These are phyloP conservation scores for Cyclophora punctaria DNA, from an alignment of 2,888 invertebrate genomes.

Conservation along the genomic window DNA sequence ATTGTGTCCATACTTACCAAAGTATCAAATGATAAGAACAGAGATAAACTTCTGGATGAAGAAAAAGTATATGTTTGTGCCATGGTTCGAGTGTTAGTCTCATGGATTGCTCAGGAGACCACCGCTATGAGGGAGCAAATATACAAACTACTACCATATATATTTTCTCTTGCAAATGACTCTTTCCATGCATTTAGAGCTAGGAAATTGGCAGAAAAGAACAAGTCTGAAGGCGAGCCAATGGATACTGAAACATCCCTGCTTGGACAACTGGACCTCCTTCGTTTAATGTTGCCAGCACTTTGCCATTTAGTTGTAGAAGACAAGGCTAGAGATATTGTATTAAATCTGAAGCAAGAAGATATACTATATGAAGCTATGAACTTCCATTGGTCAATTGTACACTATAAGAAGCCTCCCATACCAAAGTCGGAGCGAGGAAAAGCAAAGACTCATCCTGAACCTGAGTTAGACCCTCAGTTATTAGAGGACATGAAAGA, in stretches of 20 bases:
- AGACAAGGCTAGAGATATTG: constrained; percentile 87
- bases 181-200: constrained; percentile 84
- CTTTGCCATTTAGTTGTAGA: constrained; percentile 94
- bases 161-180: constrained; percentile 86
- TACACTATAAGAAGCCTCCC: constrained; percentile 87
- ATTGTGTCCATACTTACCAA: constrained; percentile 83
- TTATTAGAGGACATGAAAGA: constrained; percentile 88
- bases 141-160: constrained; percentile 86
- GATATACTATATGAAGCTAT: constrained; percentile 86
- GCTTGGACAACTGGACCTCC: constrained; percentile 79
- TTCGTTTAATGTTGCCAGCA: constrained; percentile 90
- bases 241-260: constrained; percentile 62
- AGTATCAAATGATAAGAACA: constrained; percentile 83
- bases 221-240: constrained; percentile 73
- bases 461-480: constrained; percentile 82
- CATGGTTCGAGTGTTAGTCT: constrained; percentile 86
- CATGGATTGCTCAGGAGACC: constrained; percentile 95
- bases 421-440: constrained; percentile 87
- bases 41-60: constrained; percentile 78
- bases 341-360: constrained; percentile 85
- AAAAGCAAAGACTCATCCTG: constrained; percentile 83
- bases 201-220: constrained; percentile 80
- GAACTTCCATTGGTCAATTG: constrained; percentile 90
- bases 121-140: constrained; percentile 90
- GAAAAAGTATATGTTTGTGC: constrained; percentile 89